A percentile compares a stretch with the other conserved stretches of the same genome.
Conservation (phyloP, 1,140 invertebrate species). For the Drosophila rhopaloa region DNA sequence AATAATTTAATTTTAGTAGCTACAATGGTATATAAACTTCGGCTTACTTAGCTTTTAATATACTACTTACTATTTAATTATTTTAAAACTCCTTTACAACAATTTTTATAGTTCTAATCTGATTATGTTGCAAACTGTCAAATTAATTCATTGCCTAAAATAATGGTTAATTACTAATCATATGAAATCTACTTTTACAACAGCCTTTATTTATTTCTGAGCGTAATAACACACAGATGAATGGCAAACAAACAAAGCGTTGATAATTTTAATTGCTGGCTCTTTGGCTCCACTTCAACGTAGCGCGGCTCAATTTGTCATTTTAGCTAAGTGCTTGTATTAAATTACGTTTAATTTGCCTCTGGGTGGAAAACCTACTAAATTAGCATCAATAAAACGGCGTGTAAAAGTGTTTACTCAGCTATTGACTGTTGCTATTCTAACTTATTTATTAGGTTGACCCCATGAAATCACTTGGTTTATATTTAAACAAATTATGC, state of each 20-base stretch:
- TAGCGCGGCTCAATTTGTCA: constrained; percentile 58
- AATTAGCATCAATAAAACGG: constrained; percentile 43
- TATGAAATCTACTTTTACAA: constrained; percentile 3
- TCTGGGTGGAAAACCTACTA: constrained; percentile 28
- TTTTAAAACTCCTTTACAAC: too few species aligned
- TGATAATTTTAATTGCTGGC: constrained; percentile 43
- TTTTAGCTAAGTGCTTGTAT: constrained; percentile 69
- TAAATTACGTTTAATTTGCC: constrained; percentile 74
- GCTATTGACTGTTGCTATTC: constrained; percentile 34
- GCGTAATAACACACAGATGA: constrained; percentile 17
- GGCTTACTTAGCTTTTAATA: too few species aligned
- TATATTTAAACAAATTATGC: constrained; percentile 80
- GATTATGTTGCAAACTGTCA: background rate
- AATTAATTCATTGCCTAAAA: background rate
- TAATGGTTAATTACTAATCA: background rate
- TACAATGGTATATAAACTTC: too few species aligned
- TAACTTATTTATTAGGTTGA: constrained; percentile 44
- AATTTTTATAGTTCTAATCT: too few species aligned
- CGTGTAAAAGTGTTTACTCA: constrained; percentile 54
- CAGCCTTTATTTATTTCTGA: constrained; percentile 8
- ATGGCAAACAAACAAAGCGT: constrained; percentile 26
- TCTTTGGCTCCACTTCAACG: constrained; percentile 20
- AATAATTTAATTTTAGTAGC: too few species aligned
- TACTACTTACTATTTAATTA: too few species aligned
- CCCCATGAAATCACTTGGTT: constrained; percentile 73